Percentiles rank a stretch among this genome's conserved stretches.
These are phyloP conservation scores for Lepilemur ruficaudatus DNA, from an alignment of 2,797 vertebrate genomes.

Conservation along the genomic window DNA sequence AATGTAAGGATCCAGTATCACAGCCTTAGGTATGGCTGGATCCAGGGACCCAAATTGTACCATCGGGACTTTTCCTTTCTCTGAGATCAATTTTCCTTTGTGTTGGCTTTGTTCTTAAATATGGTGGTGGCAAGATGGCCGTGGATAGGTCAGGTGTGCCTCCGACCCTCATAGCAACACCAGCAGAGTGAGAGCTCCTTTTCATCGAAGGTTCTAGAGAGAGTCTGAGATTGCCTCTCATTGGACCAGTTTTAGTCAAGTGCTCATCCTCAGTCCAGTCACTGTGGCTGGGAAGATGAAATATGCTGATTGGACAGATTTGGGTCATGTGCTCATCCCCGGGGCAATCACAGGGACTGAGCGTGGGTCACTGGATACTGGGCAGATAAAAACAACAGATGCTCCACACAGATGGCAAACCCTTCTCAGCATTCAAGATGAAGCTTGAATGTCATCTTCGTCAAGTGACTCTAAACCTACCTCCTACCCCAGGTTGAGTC, in stretches of 20 bases:
- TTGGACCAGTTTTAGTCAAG: not conserved
- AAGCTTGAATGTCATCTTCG: not conserved
- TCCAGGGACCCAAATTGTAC: not conserved
- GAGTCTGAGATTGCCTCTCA: not conserved
- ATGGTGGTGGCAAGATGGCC: not conserved
- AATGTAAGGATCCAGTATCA: not conserved
- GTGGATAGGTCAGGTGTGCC: rapidly evolving
- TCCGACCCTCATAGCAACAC: rapidly evolving
- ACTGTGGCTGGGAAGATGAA: not conserved
- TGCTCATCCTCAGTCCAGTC: not conserved
- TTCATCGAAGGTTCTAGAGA: not conserved
- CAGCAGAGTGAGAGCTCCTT: not conserved
- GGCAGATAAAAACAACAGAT: not conserved
- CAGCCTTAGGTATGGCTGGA: not conserved
- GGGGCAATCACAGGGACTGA: not conserved
- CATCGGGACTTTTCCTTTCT: not conserved
- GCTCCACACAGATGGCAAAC: not conserved
- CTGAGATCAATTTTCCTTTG: not conserved
- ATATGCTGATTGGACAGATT: not conserved
- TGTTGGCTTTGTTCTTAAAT: not conserved
- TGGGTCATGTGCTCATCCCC: not conserved
- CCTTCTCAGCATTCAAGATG: not conserved
- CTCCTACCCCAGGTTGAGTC: not conserved
- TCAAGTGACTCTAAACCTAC: not conserved
- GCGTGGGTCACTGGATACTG: not conserved